Conservation (phyloP, 2,797 vertebrate genomes). For the Acipenser ruthenus region DNA sequence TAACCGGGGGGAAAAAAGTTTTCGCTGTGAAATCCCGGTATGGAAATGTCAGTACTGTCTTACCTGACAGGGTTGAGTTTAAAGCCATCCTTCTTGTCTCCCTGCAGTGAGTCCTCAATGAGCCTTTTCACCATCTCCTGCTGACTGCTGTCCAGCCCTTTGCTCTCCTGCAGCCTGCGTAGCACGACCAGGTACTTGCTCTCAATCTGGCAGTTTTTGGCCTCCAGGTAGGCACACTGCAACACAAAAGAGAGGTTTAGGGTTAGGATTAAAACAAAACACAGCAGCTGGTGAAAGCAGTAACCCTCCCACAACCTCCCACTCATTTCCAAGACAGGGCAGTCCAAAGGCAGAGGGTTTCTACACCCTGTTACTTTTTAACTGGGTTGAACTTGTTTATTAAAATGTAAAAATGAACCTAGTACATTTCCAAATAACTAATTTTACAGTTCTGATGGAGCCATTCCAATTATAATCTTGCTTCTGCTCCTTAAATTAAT, state of each 20-base stretch:
- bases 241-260: neutral
- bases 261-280: slow-evolving; percentile 2
- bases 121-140: slow-evolving; percentile 58
- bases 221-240: slow-evolving; percentile 83
- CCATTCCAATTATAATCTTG: no score
- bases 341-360: no score
- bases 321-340: no score
- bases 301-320: neutral
- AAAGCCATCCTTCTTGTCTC: slow-evolving; percentile 46
- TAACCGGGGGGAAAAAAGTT: no score
- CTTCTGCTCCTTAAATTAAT: no score
- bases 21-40: no score
- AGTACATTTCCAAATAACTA: no score
- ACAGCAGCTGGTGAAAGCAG: neutral
- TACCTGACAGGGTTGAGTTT: slow-evolving; percentile 63
- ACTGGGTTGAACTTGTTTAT: no score
- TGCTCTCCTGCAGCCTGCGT: slow-evolving; percentile 70
- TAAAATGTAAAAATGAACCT: no score
- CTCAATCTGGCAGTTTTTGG: slow-evolving; percentile 76
- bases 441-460: no score
- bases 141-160: slow-evolving; percentile 46
- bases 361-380: no score
- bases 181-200: slow-evolving; percentile 78
- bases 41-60: slow-evolving; percentile 8
- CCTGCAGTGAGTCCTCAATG: slow-evolving; percentile 70